phyloP scores from a whole-genome alignment of 2,113 vertebrate species.

The Oxyruncus cristatus region DNA sequence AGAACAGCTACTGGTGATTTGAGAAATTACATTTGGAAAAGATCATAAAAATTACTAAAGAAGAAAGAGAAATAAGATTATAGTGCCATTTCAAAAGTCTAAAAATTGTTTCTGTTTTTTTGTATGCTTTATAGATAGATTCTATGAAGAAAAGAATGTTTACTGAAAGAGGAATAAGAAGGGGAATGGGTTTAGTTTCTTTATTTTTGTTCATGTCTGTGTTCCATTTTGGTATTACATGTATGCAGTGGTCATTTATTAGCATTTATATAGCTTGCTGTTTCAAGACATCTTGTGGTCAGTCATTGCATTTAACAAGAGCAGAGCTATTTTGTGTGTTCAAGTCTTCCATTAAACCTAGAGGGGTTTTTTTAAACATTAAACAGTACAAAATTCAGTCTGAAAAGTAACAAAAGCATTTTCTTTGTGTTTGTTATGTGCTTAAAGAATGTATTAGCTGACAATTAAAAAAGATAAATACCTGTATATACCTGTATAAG shows the following conservation, averaged over 20 bases:
- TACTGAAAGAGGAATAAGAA: background rate
- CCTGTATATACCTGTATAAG: too few species aligned
- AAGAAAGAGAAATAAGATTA: background rate
- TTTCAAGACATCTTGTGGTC: background rate
- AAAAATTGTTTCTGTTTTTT: background rate
- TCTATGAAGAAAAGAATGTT: background rate
- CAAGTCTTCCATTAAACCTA: background rate
- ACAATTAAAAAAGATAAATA: background rate
- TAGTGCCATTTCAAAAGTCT: background rate
- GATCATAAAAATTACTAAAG: background rate
- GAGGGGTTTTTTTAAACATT: background rate
- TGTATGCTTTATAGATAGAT: background rate
- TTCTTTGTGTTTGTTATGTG: background rate
- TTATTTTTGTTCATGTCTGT: background rate
- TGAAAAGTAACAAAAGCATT: background rate
- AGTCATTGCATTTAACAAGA: background rate
- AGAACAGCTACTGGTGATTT: background rate
- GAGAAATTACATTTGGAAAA: background rate
- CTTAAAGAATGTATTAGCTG: background rate
- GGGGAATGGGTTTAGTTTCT: background rate
- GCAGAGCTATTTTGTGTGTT: background rate
- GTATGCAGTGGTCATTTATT: constrained; percentile 10
- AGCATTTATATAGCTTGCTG: constrained; percentile 23
- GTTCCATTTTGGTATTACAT: background rate
- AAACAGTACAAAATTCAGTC: background rate